Evolutionary conservation across 1,140 invertebrate species (phyloP), one percentile per base, ranked within the genome.

Genomic region (Melitaea cinxia): DNA sequence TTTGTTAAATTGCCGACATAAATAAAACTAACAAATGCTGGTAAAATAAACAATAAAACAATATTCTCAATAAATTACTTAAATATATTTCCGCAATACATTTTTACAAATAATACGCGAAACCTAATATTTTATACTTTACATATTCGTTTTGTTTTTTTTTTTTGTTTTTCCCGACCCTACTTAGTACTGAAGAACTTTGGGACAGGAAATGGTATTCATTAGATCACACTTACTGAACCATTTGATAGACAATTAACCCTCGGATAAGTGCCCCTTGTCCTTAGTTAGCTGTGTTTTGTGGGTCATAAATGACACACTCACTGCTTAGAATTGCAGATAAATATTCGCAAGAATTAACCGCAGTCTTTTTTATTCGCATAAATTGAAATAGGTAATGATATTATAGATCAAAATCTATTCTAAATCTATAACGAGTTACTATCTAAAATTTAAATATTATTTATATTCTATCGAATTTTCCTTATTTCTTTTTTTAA

Each of bases 201-300:
- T 39, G 54, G 45, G 68, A 17, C 17, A 26, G 67, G 65, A 70
- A 63, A 77, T 77, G 75, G 81, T 84, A 85, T 78, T 80, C 78
- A 87, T 84, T 83, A 84, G 72, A 69, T 49, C 56, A 72, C 71
- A 81, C 77, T 84, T 72, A 74, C 63, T 57, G 75, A 68, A 63
- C 74, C 68, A 74, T 79, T 57, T 59, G 62, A 67, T 52, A 70
- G 78, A 76, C 81, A 69, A 85, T 87, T 87, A 82, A 82, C 80
- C 82, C 79, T 77, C 75, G 74, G 83, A 84, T 85, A 83, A 82
- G 73, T 75, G 72, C 63, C 53, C 60, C 64, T 68, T 61, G 69
- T 60, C 56, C 70, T 59, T 65, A 83, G 75, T 83, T 80, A 83
- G 83, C 77, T 80, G 77, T 76, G 72, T 75, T 71, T 80, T 77